These are phyloP conservation scores for Lynx canadensis DNA, from an alignment of 2,113 vertebrate species.

Conservation along the genomic window DNA sequence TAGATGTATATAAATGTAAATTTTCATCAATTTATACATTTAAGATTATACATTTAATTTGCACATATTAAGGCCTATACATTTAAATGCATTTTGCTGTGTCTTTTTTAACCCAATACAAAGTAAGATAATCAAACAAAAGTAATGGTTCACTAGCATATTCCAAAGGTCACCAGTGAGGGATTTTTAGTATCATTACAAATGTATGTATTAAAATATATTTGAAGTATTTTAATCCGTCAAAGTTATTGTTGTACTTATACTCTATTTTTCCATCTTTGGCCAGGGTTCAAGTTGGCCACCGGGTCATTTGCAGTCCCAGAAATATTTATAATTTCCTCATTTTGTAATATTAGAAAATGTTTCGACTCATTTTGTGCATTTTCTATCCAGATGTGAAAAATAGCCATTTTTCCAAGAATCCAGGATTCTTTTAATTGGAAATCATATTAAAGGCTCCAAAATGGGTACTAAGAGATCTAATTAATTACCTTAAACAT, in stretches of 20 bases:
- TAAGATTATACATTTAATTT: not conserved
- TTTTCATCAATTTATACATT: not conserved
- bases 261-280: not conserved
- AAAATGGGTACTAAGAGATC: not conserved
- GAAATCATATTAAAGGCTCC: slow-evolving; percentile 47
- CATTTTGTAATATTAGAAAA: slow-evolving; percentile 36
- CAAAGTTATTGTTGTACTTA: not conserved
- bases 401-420: not conserved
- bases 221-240: not conserved
- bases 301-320: not conserved
- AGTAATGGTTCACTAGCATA: not conserved
- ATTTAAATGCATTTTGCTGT: not conserved
- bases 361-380: slow-evolving; percentile 19
- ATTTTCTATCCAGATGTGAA: slow-evolving; percentile 42
- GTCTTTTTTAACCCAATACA: not conserved
- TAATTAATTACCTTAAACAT: slow-evolving; percentile 55
- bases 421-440: not conserved
- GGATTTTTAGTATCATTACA: not conserved
- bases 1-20: not conserved
- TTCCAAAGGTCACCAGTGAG: not conserved
- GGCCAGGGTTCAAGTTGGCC: slow-evolving; percentile 10
- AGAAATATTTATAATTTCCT: slow-evolving; percentile 27
- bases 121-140: slow-evolving; percentile 35
- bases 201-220: not conserved
- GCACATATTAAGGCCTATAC: not conserved